Evolutionary conservation across 2,888 invertebrate species (phyloP).

Genomic region (Sycophila texana): DNA sequence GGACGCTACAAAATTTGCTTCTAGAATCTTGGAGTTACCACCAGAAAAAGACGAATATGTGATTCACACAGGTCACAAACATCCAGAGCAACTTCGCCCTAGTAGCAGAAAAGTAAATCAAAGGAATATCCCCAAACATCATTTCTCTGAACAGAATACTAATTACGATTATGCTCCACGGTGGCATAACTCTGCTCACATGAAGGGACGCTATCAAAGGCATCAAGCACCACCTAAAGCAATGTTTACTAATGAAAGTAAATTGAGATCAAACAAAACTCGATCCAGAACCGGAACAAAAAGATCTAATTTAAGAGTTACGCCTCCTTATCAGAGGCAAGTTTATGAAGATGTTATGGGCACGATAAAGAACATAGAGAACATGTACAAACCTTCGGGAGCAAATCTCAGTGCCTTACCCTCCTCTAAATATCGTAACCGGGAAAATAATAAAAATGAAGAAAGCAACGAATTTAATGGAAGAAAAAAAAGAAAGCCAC

Average conservation of each 20-base stretch:
- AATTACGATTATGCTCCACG: slow-evolving; percentile 18
- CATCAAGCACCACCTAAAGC: not conserved
- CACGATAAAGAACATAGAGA: slow-evolving; percentile 67
- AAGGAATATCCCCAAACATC: slow-evolving; percentile 3
- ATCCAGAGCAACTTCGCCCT: slow-evolving; percentile 62
- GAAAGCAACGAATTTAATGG: not conserved
- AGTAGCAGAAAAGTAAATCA: not conserved
- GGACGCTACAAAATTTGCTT: slow-evolving; percentile 62
- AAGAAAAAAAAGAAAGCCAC: slow-evolving; percentile 12
- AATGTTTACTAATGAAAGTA: not conserved
- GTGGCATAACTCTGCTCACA: not conserved
- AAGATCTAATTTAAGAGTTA: slow-evolving; percentile 24
- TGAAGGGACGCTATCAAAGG: not conserved
- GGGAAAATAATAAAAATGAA: slow-evolving; percentile 15
- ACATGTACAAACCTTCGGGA: slow-evolving; percentile 50
- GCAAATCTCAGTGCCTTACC: not conserved
- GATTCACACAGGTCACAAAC: slow-evolving; percentile 62
- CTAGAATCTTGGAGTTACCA: slow-evolving; percentile 63
- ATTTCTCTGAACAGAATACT: not conserved
- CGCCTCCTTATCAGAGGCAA: slow-evolving; percentile 66
- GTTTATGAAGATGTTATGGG: slow-evolving; percentile 74
- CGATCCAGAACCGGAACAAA: slow-evolving; percentile 41
- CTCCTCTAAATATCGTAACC: not conserved
- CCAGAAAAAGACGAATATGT: slow-evolving; percentile 62
- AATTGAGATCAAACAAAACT: slow-evolving; percentile 11